Evolutionary conservation across 2,888 invertebrate species (phyloP).

Genomic region (Hypselothyrea guttata): DNA sequence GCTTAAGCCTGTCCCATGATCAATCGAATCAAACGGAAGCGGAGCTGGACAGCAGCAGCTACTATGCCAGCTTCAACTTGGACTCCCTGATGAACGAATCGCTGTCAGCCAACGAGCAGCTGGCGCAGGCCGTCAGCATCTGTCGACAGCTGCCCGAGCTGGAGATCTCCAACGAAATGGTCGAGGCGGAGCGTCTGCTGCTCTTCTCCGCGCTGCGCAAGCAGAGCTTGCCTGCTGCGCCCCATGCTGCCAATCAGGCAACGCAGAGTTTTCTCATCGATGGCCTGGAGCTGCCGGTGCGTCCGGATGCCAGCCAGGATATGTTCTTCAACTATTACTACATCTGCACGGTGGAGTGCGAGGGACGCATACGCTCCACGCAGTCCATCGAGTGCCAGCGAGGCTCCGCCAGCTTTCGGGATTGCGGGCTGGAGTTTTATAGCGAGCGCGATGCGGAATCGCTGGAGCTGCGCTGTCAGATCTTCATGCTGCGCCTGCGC

Average conservation of each 20-base stretch:
- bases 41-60: conserved; percentile 57
- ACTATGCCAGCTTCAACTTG: conserved; percentile 64
- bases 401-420: conserved; percentile 74
- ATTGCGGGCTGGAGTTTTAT: conserved; percentile 80
- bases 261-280: conserved; percentile 65
- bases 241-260: conserved; percentile 18
- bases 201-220: conserved; percentile 79
- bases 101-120: conserved; percentile 77
- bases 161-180: conserved; percentile 82
- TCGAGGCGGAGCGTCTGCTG: conserved; percentile 83
- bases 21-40: conserved; percentile 58
- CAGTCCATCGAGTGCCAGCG: conserved; percentile 79
- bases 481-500: conserved; percentile 83
- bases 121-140: conserved; percentile 82
- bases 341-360: conserved; percentile 80
- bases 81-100: conserved; percentile 70
- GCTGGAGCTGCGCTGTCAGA: conserved; percentile 81
- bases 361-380: conserved; percentile 79
- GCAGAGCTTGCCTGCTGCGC: not conserved
- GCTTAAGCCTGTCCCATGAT: conserved; percentile 58
- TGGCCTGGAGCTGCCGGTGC: conserved; percentile 76
- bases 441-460: conserved; percentile 34
- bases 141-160: conserved; percentile 83
- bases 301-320: conserved; percentile 72
- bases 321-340: conserved; percentile 81